Percentiles rank a stretch among this genome's conserved stretches.
These are phyloP conservation scores for Pterophyllum scalare DNA, from an alignment of 2,113 vertebrate species.

Conservation along the genomic window DNA sequence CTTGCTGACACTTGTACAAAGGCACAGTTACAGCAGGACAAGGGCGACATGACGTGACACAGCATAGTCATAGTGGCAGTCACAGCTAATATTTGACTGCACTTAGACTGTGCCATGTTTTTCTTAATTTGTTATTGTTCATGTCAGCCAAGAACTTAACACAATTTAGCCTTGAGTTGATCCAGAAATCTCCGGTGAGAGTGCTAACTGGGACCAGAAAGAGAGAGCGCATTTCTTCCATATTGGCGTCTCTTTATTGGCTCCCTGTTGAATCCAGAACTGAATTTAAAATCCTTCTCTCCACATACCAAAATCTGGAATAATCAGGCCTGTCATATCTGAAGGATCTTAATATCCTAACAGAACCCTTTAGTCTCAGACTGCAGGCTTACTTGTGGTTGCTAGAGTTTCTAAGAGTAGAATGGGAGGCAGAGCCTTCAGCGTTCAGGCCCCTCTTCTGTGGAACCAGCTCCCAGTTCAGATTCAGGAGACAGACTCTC, in stretches of 20 bases:
- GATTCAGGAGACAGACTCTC: not conserved
- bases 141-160: not conserved
- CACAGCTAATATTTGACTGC: not conserved
- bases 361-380: not conserved
- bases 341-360: not conserved
- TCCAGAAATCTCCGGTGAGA: not conserved
- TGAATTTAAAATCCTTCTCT: not conserved
- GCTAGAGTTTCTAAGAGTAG: not conserved
- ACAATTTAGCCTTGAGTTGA: not conserved
- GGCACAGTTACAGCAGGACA: not conserved
- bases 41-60: constrained; percentile 14
- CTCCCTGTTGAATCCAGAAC: not conserved
- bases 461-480: not conserved
- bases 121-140: not conserved
- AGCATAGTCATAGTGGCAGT: not conserved
- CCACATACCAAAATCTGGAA: not conserved
- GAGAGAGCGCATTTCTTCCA: not conserved
- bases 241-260: not conserved
- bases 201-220: not conserved
- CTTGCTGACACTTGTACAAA: constrained; percentile 8
- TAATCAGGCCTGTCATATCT: not conserved
- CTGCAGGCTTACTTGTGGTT: not conserved
- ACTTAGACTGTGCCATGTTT: not conserved
- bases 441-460: not conserved
- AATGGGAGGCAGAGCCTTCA: not conserved